Base-by-base conservation (phyloP, 2,797 vertebrate species). In the Phyllotis vaccarum region DNA sequence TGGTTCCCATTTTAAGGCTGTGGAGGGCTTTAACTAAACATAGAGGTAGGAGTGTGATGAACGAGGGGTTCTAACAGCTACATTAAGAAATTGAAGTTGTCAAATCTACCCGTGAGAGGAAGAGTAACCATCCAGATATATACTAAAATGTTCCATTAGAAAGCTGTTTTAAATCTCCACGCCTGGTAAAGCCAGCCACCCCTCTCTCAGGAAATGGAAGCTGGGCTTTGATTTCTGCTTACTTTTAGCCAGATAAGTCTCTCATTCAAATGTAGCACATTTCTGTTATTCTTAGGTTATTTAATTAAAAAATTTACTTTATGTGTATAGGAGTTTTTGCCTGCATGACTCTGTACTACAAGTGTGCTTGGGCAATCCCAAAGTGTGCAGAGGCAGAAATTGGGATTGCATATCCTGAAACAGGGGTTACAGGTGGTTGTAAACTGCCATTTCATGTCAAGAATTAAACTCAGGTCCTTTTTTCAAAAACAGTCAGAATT, bases 51-150 rank as follows among this genome's bases (percentile, higher is more conserved):
- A 76, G 31, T 93, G 88, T 81, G 91, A 94, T 64, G 83, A 90
- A 93, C 6, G 68, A 86, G 89, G 80, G 91, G 90, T 95, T 96
- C 92, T 83, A 89, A 91, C 34, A 95, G 96, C 80, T 93, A 89
- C 89, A 75, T 97, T 94, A 96, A 96, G 90, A 97, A 95, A 94
- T 49, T 56, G 90, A 96, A 91, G 92, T 92, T 97, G 96, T 97
- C 93, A 97, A 46, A 94, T 93, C 66, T 70, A 85, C 43, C 37
- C 34, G 43, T 82, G 92, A 95, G 89, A 93, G 80, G 1, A 24
- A 75, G 92, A 94, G 90, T 11, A 70, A 92, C 87, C 82, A 94
- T 91, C 75, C 22, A 56, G 93, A 79, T 93, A 66, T 66, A 80
- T 74, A 90, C 89, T 94, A 82, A 96, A 97, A 92, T 60, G n/a